Evolutionary conservation across 2,797 vertebrate species (phyloP), one percentile per base, ranked within the genome.

Genomic region (Girardinus metallicus): DNA sequence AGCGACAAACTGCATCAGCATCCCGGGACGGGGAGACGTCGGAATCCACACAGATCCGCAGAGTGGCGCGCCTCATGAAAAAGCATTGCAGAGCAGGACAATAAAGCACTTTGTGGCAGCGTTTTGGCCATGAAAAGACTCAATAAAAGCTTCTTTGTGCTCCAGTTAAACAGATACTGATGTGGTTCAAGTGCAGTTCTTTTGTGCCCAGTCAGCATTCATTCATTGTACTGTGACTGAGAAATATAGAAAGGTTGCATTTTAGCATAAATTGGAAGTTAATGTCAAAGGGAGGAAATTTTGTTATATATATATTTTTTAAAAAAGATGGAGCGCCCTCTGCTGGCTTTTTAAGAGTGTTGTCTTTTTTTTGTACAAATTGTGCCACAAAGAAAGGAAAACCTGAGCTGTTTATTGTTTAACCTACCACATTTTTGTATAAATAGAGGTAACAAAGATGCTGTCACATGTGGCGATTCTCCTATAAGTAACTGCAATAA

Each of bases 1-100:
- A 12, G 44, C 78, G 36, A 41, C 64, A 77, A 83, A 76, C 55
- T 76, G 79, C 47, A 76, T 80, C 31, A 76, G 53, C 31, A 78
- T 70, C 76, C 80, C 73, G 77, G 51, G 68, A 80, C 74, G 5
- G 76, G 49, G 70, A 8, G 31, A 53, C 12, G 21, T 60, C 71
- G 60, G 80, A 85, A 86, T 84, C 77, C 80, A 80, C 72, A 71
- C 53, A 71, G 80, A 82, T 77, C 77, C 84, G 76, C 83, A 80
- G 75, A 78, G 46, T 71, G 74, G 39, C 66, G 76, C 10, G 31
- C 75, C 64, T 73, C 84, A 83, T 77, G 68, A 84, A 79, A 75
- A 86, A 72, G 80, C 79, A 79, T 86, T 44, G 53, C 43, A 71
- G 71, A 72, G 21, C 55, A 70, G 78, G 70, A 92, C 85, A 93